phyloP scores from a whole-genome alignment of 1,140 invertebrate genomes.

The Leptopilina boulardi region DNA sequence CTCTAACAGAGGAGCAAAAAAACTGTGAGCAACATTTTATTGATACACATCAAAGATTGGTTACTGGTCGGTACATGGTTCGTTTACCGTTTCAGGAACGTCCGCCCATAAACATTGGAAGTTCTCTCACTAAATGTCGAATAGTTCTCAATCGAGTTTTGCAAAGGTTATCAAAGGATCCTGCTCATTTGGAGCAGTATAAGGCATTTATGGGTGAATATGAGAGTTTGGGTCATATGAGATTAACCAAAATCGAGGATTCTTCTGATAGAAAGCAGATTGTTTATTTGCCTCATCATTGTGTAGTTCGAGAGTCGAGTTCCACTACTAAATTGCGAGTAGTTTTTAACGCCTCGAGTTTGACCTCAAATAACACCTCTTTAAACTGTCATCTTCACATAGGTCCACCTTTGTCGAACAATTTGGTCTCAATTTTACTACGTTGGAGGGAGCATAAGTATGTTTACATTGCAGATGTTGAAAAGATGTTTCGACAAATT shows the following conservation, averaged over 20 bases:
- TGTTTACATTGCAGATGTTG: not conserved
- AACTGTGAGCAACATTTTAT: no score
- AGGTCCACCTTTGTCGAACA: not conserved
- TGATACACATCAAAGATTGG: no score
- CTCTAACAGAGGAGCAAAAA: no score
- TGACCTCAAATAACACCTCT: not conserved
- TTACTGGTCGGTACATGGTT: not conserved
- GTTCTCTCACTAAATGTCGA: not conserved
- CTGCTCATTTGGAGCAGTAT: no score
- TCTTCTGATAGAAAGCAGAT: no score
- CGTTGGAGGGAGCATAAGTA: not conserved
- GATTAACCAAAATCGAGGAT: no score
- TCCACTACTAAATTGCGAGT: not conserved
- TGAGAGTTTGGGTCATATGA: no score
- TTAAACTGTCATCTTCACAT: not conserved
- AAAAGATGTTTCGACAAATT: not conserved
- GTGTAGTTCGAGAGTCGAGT: no score
- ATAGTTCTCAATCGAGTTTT: not conserved
- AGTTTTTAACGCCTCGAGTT: not conserved
- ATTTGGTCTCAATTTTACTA: not conserved
- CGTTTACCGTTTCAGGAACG: not conserved
- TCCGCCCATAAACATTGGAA: not conserved
- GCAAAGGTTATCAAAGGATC: no score
- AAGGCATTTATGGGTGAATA: no score
- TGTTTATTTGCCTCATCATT: no score